These are phyloP conservation scores for Selene dorsalis DNA, from an alignment of 2,797 vertebrate species.

Conservation along the genomic window DNA sequence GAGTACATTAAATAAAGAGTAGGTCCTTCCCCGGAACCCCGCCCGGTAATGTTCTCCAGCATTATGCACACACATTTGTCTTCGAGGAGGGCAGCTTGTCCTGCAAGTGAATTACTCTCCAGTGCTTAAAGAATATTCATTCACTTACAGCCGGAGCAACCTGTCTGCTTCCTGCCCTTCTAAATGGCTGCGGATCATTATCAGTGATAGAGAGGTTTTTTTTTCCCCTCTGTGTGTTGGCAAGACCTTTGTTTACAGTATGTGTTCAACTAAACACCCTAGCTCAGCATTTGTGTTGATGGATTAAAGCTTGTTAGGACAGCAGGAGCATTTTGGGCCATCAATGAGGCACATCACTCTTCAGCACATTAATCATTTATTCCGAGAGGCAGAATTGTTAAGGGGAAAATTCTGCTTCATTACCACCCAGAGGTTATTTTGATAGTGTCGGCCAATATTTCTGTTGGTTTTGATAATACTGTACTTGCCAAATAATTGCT, in stretches of 20 bases:
- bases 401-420: constrained; percentile 28
- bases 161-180: constrained; percentile 71
- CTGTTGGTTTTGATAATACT: not conserved
- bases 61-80: constrained; percentile 78
- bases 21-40: constrained; percentile 52
- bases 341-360: constrained; percentile 44
- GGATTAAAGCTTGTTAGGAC: constrained; percentile 66
- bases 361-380: constrained; percentile 56
- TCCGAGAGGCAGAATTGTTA: constrained; percentile 36
- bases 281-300: constrained; percentile 73
- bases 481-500: not conserved
- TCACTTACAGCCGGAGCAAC: constrained; percentile 74
- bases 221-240: constrained; percentile 40
- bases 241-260: constrained; percentile 72
- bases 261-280: constrained; percentile 56
- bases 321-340: constrained; percentile 60
- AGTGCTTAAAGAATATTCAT: constrained; percentile 76
- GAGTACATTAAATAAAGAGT: constrained; percentile 77
- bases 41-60: constrained; percentile 55
- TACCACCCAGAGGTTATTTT: not conserved
- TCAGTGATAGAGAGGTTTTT: constrained; percentile 63
- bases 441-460: not conserved
- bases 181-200: constrained; percentile 77
- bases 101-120: constrained; percentile 73
- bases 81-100: constrained; percentile 69